Base-by-base conservation (phyloP, 2,888 invertebrate genomes). In the Smittia aterrima region DNA sequence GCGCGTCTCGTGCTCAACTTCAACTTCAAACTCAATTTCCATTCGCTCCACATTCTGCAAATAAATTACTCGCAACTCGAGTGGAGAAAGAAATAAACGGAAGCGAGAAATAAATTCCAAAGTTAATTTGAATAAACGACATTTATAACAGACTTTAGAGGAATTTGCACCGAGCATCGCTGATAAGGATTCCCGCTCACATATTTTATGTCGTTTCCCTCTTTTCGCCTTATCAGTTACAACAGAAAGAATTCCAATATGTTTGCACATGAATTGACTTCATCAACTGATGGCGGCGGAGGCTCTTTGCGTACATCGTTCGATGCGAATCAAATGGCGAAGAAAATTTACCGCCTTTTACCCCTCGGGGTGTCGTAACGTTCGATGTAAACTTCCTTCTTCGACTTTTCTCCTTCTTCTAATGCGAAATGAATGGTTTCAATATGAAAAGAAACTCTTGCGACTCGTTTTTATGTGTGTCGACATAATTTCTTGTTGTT, bases 401-500 rank as follows among this genome's bases (percentile, higher is more conserved):
- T 47, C 47, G 47, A 47, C 20, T n/a, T 22, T 58, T 58, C 58
- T 9, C 16, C 20, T n/a, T 47, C 18, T 9, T 58, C 18, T 58
- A 58, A 58, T 58, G 58, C 18, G 22, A 58, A 58, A 58, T 58
- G 18, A 58, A 58, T 58, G 58, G 18, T 58, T 58, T 20, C 58
- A 22, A 58, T 20, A 58, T 22, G 22, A 18, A 58, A 58, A 58
- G 22, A 58, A 47, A 47, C n/a, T 47, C 47, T 11, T 47, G 47
- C 32, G 16, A 47, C 47, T 47, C 47, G 11, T 47, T 47, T 20
- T 58, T 18, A 18, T 58, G 20, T 22, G 58, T 9, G 58, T 58
- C 58, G 22, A 58, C 16, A 58, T 58, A 58, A 58, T 58, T 58
- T 58, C 58, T 58, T 58, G 58, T 58, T 58, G 58, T 58, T 58